Conservation (phyloP, 2,888 invertebrate species). For the Apotomis capreana region DNA sequence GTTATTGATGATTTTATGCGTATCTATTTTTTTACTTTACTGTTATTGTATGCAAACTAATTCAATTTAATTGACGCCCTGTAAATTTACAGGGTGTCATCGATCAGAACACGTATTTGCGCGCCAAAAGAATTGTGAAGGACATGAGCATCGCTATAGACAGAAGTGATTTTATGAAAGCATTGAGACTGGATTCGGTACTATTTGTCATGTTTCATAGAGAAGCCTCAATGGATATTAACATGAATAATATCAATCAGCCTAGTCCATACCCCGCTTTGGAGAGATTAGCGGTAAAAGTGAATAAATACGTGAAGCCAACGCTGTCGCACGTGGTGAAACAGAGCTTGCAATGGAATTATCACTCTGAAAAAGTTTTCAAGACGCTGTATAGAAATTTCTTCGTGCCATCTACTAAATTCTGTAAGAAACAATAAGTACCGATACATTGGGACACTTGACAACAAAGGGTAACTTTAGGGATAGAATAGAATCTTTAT, state of each 20-base stretch:
- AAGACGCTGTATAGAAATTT: conserved; percentile 61
- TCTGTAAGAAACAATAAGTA: conserved; percentile 59
- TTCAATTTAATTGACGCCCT: not conserved
- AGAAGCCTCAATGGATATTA: conserved; percentile 58
- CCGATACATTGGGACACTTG: no score
- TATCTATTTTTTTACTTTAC: not conserved
- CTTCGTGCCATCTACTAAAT: conserved; percentile 66
- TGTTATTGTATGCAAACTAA: not conserved
- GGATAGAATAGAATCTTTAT: no score
- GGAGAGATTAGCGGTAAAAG: conserved; percentile 54
- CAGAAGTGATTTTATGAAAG: conserved; percentile 54
- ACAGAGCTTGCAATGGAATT: conserved; percentile 65
- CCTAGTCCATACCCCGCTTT: conserved; percentile 61
- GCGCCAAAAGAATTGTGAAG: conserved; percentile 54
- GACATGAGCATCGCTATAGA: conserved; percentile 60
- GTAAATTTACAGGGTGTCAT: conserved; percentile 61
- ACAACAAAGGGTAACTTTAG: no score
- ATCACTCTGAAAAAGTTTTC: conserved; percentile 60
- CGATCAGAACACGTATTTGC: conserved; percentile 61
- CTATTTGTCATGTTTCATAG: conserved; percentile 57
- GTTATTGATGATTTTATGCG: no score
- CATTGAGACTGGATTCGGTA: conserved; percentile 54
- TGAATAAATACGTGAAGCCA: conserved; percentile 71
- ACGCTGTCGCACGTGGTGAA: conserved; percentile 62
- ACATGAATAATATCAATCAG: conserved; percentile 71